phyloP scores from a whole-genome alignment of 2,888 invertebrate species.

The Lasiommata megera region DNA sequence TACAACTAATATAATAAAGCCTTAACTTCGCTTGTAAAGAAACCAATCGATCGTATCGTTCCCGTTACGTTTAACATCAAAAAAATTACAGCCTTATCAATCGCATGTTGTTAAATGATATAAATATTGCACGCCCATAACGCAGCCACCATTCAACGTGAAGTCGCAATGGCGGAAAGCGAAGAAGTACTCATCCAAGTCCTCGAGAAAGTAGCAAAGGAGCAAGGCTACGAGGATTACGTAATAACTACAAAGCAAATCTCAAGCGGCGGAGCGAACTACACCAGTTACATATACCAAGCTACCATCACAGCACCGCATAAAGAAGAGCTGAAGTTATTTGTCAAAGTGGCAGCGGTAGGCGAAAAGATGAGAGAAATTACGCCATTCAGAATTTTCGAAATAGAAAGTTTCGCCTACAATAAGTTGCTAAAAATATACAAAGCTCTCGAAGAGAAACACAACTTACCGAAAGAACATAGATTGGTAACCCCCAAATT shows the following conservation, averaged over 20 bases:
- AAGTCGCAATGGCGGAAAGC: conserved; percentile 36
- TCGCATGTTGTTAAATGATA: background rate
- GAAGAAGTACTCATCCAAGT: conserved; percentile 34
- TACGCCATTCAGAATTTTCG: conserved; percentile 26
- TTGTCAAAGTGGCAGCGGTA: conserved; percentile 33
- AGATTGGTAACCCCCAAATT: conserved; percentile 38
- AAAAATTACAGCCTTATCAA: background rate
- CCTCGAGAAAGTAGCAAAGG: conserved; percentile 40
- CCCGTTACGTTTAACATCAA: background rate
- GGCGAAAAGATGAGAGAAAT: conserved; percentile 34
- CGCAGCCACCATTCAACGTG: background rate
- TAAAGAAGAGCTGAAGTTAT: conserved; percentile 34
- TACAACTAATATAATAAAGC: no score
- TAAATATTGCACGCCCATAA: background rate
- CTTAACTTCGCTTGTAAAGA: no score
- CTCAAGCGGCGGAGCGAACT: conserved; percentile 49
- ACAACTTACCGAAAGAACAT: conserved; percentile 36
- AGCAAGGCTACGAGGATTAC: conserved; percentile 38
- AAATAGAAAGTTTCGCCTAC: conserved; percentile 38
- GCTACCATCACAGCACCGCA: conserved; percentile 37
- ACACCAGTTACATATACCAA: conserved; percentile 43
- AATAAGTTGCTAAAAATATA: conserved; percentile 33
- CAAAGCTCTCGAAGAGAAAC: conserved; percentile 34
- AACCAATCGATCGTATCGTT: no score
- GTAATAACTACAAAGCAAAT: conserved; percentile 38